These are phyloP conservation scores for Drosophila meridiana DNA, from an alignment of 2,888 invertebrate species.

Conservation along the genomic window DNA sequence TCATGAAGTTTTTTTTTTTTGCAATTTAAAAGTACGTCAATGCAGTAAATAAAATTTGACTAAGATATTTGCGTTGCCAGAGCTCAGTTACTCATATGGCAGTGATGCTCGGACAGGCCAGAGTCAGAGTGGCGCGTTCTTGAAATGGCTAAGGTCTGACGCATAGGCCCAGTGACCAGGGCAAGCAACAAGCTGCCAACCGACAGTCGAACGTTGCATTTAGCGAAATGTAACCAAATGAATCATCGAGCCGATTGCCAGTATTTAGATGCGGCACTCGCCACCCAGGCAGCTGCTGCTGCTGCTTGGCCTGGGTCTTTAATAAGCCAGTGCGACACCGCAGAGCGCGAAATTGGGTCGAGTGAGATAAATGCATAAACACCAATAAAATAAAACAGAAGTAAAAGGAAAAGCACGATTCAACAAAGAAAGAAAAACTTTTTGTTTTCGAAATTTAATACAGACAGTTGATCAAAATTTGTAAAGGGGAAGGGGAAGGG, in stretches of 20 bases:
- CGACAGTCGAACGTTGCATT: conserved; percentile 19
- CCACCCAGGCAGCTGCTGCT: conserved; percentile 62
- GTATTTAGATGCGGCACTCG: conserved; percentile 36
- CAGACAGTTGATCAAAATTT: conserved; percentile 35
- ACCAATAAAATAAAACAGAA: conserved; percentile 29
- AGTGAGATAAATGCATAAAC: conserved; percentile 69
- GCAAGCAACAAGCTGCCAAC: neutral
- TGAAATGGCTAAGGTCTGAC: conserved; percentile 63
- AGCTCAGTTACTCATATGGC: conserved; percentile 8
- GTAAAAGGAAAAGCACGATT: conserved; percentile 42
- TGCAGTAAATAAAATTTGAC: neutral
- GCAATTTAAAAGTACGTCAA: neutral
- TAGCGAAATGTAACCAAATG: conserved; percentile 69
- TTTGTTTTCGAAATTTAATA: conserved; percentile 44
- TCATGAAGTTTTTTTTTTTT: neutral
- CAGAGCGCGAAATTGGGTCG: conserved; percentile 66
- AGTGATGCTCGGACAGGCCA: conserved; percentile 1
- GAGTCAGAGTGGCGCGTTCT: conserved; percentile 14
- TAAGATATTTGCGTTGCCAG: neutral
- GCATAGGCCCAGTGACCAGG: conserved; percentile 50
- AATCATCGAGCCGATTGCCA: conserved; percentile 55
- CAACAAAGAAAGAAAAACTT: conserved; percentile 56
- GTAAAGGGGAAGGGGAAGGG: neutral
- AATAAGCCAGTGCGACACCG: conserved; percentile 70
- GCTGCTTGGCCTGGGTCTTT: conserved; percentile 42